Conservation (phyloP, 2,797 vertebrate species). For the Acanthornis magna region DNA sequence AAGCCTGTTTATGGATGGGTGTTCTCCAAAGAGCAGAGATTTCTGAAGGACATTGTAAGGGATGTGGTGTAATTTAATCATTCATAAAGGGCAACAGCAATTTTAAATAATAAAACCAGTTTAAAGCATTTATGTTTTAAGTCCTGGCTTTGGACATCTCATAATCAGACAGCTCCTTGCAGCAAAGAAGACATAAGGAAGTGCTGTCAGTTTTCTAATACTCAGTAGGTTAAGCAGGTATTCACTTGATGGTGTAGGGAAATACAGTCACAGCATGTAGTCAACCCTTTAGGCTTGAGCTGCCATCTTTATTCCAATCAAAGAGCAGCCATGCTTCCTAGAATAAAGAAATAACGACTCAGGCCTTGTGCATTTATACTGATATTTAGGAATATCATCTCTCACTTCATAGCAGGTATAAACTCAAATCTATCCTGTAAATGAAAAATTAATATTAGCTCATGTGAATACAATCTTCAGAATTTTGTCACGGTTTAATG, state of each 20-base stretch:
- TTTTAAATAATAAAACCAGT: background rate
- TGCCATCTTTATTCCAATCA: background rate
- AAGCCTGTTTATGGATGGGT: background rate
- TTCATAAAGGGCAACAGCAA: background rate
- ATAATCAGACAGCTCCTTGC: background rate
- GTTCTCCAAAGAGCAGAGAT: background rate
- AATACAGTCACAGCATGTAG: background rate
- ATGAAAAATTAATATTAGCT: background rate
- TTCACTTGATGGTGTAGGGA: background rate
- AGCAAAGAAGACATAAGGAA: background rate
- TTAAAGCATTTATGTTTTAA: background rate
- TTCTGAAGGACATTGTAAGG: constrained; percentile 5
- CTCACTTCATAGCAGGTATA: background rate
- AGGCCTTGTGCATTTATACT: background rate
- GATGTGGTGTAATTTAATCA: background rate
- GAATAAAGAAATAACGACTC: background rate
- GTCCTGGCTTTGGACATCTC: background rate
- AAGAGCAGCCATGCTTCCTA: background rate
- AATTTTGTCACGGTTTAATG: background rate
- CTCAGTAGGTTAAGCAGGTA: background rate
- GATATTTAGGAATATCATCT: background rate
- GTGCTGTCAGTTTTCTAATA: background rate
- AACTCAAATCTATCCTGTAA: background rate
- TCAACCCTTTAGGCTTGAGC: background rate
- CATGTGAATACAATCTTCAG: background rate